Conservation (phyloP, 2,888 invertebrate genomes). For the Vannuccia rotundouncinata region DNA sequence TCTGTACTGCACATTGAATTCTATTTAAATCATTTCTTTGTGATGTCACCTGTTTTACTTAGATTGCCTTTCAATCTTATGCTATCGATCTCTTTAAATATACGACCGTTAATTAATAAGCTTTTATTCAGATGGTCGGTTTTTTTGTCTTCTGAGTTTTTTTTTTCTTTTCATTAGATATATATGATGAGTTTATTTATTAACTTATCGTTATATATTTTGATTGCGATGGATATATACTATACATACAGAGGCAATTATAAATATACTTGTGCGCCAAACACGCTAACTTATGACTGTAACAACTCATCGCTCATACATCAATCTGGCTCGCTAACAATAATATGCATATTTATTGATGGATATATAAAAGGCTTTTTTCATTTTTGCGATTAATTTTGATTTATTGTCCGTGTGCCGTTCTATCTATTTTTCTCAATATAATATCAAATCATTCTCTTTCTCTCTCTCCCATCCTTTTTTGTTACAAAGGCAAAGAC, state of each 20-base stretch:
- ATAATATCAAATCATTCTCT: not conserved
- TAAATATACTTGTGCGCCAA: not conserved
- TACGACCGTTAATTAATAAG: not conserved
- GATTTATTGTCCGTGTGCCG: not conserved
- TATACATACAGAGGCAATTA: no score
- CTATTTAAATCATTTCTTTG: no score
- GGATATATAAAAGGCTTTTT: not conserved
- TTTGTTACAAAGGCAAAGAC: no score
- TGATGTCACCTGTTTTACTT: not conserved
- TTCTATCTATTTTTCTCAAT: not conserved
- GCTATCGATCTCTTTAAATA: not conserved
- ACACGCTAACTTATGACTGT: not conserved
- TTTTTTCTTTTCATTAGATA: not conserved
- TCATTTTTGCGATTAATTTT: not conserved
- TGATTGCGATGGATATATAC: no score
- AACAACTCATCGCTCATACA: not conserved
- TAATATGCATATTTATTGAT: not conserved
- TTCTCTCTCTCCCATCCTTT: not conserved
- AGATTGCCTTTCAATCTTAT: not conserved
- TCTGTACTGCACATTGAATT: no score
- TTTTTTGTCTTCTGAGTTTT: not conserved
- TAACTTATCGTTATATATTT: not conserved
- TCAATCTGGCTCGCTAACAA: not conserved
- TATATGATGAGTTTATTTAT: not conserved
- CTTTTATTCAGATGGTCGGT: conserved; percentile 9